Base-by-base conservation (phyloP, 2,888 invertebrate genomes). In the Lithodes maja region DNA sequence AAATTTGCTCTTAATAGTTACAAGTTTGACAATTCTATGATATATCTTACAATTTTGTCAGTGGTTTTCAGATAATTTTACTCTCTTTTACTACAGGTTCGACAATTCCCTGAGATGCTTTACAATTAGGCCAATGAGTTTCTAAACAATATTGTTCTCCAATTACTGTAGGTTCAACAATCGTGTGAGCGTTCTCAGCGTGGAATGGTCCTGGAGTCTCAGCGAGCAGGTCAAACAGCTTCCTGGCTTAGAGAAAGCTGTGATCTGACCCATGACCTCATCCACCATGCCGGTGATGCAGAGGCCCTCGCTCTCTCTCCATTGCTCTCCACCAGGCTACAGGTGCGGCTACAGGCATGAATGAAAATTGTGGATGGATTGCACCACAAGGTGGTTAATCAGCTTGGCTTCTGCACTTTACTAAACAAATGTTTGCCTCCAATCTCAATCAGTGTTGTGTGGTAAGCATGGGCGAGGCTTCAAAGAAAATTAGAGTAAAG, bases 231-330 rank as follows among this genome's bases (percentile, higher is more conserved):
- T 5, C 89, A 89, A 52, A 89, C 85, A 49, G 89, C 89, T 1
- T 75, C 85, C 17, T 89, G 89, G 85, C 83, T 89, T 55, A 49
- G 89, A 3, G 85, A 89, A 49, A 83, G 89, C 52, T 85, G 85
- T 68, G 89, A 89, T 71, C 79, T 89, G 3, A 83, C 89, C 2
- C 89, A 89, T n/a, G 96, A 96, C 93, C 94, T 96, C 2, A 94
- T 96, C 2, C 85, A 83, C 69, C 87, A 84, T 5, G 90, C 86
- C 5, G 90, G 89, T 1, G 87, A 87, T 49, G 90, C 85, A 7
- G 88, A 84, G 74, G 78, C 80, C n/a, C 77, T 89, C 49, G 90
- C 86, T 75, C 89, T 82, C 53, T 74, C 89, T 52, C 89, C 85
- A 2, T 54, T 89, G 50, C 68, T 89, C 69, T 79, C 83, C 2